Evolutionary conservation across 2,888 invertebrate genomes (phyloP), one percentile per base, ranked within the genome.

Genomic region (Ceratothoa steindachneri): DNA sequence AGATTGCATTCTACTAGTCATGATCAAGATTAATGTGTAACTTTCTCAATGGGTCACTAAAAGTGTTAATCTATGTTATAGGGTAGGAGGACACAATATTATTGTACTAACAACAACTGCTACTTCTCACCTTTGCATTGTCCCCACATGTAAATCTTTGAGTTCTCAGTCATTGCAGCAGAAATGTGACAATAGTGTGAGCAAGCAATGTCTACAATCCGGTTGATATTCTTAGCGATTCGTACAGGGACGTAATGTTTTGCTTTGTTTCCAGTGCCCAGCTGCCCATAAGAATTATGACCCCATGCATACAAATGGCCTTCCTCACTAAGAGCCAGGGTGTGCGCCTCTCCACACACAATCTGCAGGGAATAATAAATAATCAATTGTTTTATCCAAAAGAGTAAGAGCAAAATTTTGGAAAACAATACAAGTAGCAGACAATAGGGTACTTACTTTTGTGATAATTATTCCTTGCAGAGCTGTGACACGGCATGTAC

Each of bases 241-340:
- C 84, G 83, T 0, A 84, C 83, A 3, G 89, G 89, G 30, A 84
- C 82, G 15, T 86, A 85, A 51, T 86, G 84, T 81, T 88, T 88
- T 0, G 87, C 85, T 81, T 87, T 88, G 81, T 86, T 87, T 12
- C 87, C 87, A 41, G 86, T 85, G 9, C 88, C 89, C 22, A 89
- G 83, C 81, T 89, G 88, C 0, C 89, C 88, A 80, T 86, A 87
- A 52, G 85, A 86, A 82, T 89, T 89, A 22, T 87, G 87, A 72
- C 89, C 89, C 88, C 89, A 89, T n/a, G 87, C 87, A 81, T 85
- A 89, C 29, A 89, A 82, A 27, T 83, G 83, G 0, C 89, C 89
- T 81, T 88, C 87, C 81, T 89, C 88, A 30, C 87, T 86, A n/a
- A 89, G 84, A 0, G 88, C 88, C 77, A 89, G 81, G 0, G 86